Evolutionary conservation across 1,140 invertebrate genomes (phyloP), one percentile per base, ranked within the genome.

Genomic region (Agrypnia vestita): DNA sequence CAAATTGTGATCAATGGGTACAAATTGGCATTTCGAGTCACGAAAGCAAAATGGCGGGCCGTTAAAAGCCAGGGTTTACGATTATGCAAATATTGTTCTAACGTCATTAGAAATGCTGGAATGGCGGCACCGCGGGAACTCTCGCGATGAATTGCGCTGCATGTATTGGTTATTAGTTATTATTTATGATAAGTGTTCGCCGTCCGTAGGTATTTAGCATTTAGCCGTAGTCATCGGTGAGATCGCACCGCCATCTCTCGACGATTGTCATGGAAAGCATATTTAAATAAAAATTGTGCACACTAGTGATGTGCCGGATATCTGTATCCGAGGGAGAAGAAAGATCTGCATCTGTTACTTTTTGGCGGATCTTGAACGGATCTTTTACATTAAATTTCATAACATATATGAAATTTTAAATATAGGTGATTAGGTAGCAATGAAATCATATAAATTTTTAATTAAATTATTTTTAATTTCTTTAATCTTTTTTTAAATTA

Each of bases 11-110:
- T 75, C 46, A 75, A 75, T 72, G 67, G 15, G 4, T 43, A 43
- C 67, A 72, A 49, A 49, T 72, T 62, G 59, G 59, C 59, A 25
- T 62, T 62, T 62, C 59, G 7, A 62, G 59, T 62, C 59, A 62
- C 59, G 59, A 62, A 62, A 62, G 59, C 12, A 62, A 62, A 25
- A 62, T 62, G 59, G 25, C 13, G 19, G n/a, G 19, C 6, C 59
- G 59, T 25, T 62, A 62, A 62, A 13, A 43, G 17, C 19, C 25
- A 62, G 17, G 15, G 59, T 35, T 62, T 62, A 62, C 25, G 59
- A 62, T 25, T 62, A 62, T 62, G 59, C 13, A 62, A 25, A 25
- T 25, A 62, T 35, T 62, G 21, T 25, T 25, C 13, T 21, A n/a
- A 21, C 59, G 59, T 62, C 19, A 62, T 21, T 62, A 35, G 25